Base-by-base conservation (phyloP, 2,113 vertebrate genomes). In the Callopanchax toddi region DNA sequence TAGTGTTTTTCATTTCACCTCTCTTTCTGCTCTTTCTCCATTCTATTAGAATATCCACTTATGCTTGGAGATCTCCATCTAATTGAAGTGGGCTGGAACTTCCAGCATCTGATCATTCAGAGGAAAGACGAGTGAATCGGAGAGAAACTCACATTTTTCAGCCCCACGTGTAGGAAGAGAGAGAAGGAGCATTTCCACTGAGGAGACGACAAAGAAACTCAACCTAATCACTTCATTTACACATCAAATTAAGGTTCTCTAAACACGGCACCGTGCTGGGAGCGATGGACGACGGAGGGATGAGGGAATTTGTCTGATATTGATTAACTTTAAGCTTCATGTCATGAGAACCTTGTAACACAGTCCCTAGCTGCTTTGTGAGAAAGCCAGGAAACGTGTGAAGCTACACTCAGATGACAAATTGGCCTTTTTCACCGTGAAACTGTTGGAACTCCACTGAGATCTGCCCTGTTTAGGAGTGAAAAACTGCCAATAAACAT, bases 241-340 rank as follows among this genome's bases (percentile, higher is more conserved):
- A 45, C 64, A 82, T 75, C 67, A 64, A 74, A 77, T 76, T 66
- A 74, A 78, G 63, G 20, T 64, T 79, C 56, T 75, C 56, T 42
- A 66, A 54, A 48, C 48, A 65, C 63, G 63, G 68, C 42, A 34
- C n/a, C 45, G 18, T 70, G 66, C 32, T 26, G 44, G 54, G 20
- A 73, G 65, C 61, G 16, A 57, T 55, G 66, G 21, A 32, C 20
- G 52, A 32, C 51, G 46, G 62, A 18, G 12, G 59, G 22, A 57
- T 2, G 37, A 55, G 49, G 37, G 39, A 84, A 76, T 74, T 5
- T 61, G 56, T 36, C 48, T 46, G 7, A 56, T 69, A 34, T 72
- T 80, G 62, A 81, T 83, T 82, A 80, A 17, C 39, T 40, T 17
- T 5, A 15, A 15, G 39, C 13, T 16, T 32, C 1, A 32, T 7